Conservation (phyloP, 2,888 invertebrate species). For the Erebia ligea region DNA sequence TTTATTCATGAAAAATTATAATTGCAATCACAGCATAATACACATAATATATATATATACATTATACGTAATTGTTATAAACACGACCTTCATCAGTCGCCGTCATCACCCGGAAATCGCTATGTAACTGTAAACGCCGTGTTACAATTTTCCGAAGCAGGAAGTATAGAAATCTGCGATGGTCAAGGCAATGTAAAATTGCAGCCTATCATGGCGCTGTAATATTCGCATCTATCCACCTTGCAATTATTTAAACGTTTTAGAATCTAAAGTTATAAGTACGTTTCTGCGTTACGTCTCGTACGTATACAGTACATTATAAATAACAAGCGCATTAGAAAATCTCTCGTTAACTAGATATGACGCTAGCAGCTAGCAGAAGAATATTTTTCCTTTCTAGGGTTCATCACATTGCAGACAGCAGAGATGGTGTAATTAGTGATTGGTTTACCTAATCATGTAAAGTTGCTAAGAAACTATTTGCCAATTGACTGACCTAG, state of each 20-base stretch:
- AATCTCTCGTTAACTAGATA: no score
- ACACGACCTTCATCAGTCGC: slow-evolving; percentile 64
- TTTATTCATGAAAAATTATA: slow-evolving; percentile 28
- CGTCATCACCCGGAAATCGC: slow-evolving; percentile 78
- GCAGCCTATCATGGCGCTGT: slow-evolving; percentile 40
- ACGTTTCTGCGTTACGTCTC: neutral
- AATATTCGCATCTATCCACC: neutral
- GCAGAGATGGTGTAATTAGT: no score
- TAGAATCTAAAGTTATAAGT: neutral
- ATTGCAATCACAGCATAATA: slow-evolving; percentile 48
- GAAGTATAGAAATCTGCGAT: slow-evolving; percentile 66
- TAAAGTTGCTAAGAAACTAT: neutral
- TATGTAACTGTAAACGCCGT: slow-evolving; percentile 66
- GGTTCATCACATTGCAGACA: no score
- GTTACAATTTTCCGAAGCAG: slow-evolving; percentile 80
- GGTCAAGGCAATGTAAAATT: slow-evolving; percentile 72
- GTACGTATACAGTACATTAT: neutral
- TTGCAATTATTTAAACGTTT: neutral
- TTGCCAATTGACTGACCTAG: slow-evolving; percentile 85
- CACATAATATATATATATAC: no score
- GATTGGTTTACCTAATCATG: no score
- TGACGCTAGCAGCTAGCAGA: neutral
- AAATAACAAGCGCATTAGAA: neutral
- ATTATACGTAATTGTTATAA: slow-evolving; percentile 53
- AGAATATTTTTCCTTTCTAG: neutral